Base-by-base conservation (phyloP, 1,140 invertebrate species). In the Trichonephila clavata region DNA sequence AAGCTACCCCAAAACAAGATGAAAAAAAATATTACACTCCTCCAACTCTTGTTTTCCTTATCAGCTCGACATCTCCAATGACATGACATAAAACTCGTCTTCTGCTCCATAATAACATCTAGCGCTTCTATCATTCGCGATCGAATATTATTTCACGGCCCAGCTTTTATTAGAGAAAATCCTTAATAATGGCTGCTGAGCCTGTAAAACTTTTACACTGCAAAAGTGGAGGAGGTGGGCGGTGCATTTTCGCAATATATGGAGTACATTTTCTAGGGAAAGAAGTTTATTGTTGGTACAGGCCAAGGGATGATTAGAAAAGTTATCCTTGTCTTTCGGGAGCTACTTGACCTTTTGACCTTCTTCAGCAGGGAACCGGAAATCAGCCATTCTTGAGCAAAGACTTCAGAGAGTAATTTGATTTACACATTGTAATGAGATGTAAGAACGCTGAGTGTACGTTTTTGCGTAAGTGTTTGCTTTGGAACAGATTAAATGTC, bases 131-230 rank as follows among this genome's bases (percentile, higher is more conserved):
- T 27, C 43, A 27, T 59, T 27, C 57, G 10, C 43, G 77, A 91
- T 91, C 90, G 90, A 91, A 91, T 84, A 91, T 83, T 91, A 91
- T 81, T 91, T 91, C 61, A 4, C 77, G 32, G n/a, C 59, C 59
- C 90, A 91, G 63, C 80, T 91, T 91, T 91, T 91, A 91, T 91
- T 81, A 91, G 80, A 24, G 80, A 84, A 91, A 83, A 91, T 83
- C 90, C 80, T 63, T 91, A 81, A 91, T 91, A 91, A 91, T 91
- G 80, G 90, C 21, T 14, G 43, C 43, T 6, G 60, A 61, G 71
- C 63, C 71, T 71, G 68, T 90, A 90, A 90, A 90, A 90, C 27
- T 91, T 91, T 91, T 83, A 83, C 60, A 50, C 80, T 20, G 57
- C 50, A 20, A n/a, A 59, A 39, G 43, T 10, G 50, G 50, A 50